These are phyloP conservation scores for Acanthosoma haemorrhoidale DNA, from an alignment of 2,888 invertebrate species.

Conservation along the genomic window DNA sequence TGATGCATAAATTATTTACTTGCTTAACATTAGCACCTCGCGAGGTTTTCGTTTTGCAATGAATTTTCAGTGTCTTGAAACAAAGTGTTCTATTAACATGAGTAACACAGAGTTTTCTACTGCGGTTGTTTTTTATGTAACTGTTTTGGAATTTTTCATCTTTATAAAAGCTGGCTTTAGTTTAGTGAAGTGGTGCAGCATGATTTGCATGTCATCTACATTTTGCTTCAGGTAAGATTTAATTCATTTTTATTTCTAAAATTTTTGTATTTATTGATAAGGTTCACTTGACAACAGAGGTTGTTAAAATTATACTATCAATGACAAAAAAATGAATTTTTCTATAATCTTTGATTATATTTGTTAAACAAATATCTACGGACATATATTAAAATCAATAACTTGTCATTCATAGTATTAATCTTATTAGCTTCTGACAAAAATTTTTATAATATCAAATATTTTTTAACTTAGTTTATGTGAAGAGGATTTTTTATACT, in stretches of 20 bases:
- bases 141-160: conserved; percentile 20
- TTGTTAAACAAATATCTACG: too few species aligned
- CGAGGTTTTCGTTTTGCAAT: conserved; percentile 17
- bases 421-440: too few species aligned
- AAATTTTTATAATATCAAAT: too few species aligned
- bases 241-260: not conserved
- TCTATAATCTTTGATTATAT: too few species aligned
- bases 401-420: too few species aligned
- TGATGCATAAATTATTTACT: not conserved
- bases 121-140: not conserved
- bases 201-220: conserved; percentile 10
- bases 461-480: too few species aligned
- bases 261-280: not conserved
- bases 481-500: too few species aligned
- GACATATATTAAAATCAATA: too few species aligned
- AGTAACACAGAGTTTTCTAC: not conserved
- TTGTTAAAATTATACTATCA: too few species aligned
- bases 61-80: conserved; percentile 18
- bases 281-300: too few species aligned
- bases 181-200: conserved; percentile 13
- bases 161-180: conserved; percentile 12
- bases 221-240: conserved; percentile 7
- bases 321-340: too few species aligned
- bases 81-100: conserved; percentile 2
- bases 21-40: conserved; percentile 4